These are phyloP conservation scores for Patiria pectinifera DNA, from an alignment of 53 echinoderm and acorn worm species.

Conservation along the genomic window DNA sequence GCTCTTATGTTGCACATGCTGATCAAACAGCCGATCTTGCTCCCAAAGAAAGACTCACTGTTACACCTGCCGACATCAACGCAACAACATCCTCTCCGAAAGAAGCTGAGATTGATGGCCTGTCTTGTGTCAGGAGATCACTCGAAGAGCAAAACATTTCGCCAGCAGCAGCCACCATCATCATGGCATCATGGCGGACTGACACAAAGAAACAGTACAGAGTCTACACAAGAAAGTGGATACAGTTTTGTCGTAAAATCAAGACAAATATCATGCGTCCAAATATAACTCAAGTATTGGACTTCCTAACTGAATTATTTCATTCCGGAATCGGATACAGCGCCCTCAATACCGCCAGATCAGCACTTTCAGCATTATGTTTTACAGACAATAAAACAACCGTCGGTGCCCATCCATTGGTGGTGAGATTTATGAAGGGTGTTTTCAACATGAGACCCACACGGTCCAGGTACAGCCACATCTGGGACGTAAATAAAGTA, in stretches of 20 bases:
- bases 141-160: constrained; percentile 62
- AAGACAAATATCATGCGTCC: constrained; percentile 25
- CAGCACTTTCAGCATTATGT: constrained; percentile 54
- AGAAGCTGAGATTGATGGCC: constrained; percentile 56
- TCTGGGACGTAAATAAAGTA: constrained; percentile 41
- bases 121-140: constrained; percentile 66
- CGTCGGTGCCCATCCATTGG: constrained; percentile 49
- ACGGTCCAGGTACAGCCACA: constrained; percentile 39
- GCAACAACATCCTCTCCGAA: constrained; percentile 45
- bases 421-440: constrained; percentile 58
- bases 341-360: constrained; percentile 64
- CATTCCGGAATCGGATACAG: constrained; percentile 58
- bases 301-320: constrained; percentile 58
- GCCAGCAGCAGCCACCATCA: constrained; percentile 52
- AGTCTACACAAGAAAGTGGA: constrained; percentile 61
- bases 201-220: constrained; percentile 74
- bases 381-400: neutral
- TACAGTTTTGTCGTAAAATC: constrained; percentile 55
- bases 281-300: constrained; percentile 8
- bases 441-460: constrained; percentile 54
- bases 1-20: constrained; percentile 48
- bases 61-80: neutral
- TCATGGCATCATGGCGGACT: constrained; percentile 69
- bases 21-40: constrained; percentile 33
- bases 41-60: constrained; percentile 42